Evolutionary conservation across 2,888 invertebrate species (phyloP), one percentile per base, ranked within the genome.

Genomic region (Noctua janthina): DNA sequence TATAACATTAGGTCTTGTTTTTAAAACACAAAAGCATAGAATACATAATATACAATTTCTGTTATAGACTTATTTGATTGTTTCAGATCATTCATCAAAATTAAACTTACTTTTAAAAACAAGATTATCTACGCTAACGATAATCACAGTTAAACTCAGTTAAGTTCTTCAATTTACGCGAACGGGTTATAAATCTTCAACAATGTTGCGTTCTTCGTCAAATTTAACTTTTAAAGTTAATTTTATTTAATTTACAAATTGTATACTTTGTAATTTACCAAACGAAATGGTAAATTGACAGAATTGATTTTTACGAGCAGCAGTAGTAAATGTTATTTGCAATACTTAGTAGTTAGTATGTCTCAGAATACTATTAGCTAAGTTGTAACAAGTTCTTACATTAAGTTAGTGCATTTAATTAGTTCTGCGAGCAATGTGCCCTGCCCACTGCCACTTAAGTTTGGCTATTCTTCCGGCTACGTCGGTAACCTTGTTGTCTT

Each of bases 151-250:
- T 78, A 43, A 43, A 66, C 66, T 66, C 23, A 73, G 35, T 74
- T 51, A 69, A 68, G 29, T 78, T 56, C 20, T 43, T 74, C 43
- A 54, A 62, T 46, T 74, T 49, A 62, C 67, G n/a, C n/a, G 20
- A 74, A 80, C 49, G 29, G 64, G 51, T 62, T 49, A 67, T 71
- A 71, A 73, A 85, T 35, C 43, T 43, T 20, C 29, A 11, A 75
- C 69, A 76, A 11, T 73, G 81, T 86, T 76, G 76, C 73, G 43
- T 75, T 54, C 72, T 70, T 54, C 80, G 43, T 64, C 43, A 71
- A 76, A 43, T 76, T 66, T 6, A 78, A 74, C 51, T 67, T 74
- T 56, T 69, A 68, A 11, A 68, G 62, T 66, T 66, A 17, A 76
- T 67, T 72, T 56, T 54, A 82, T 74, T 76, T 64, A 7, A 39